A percentile compares a stretch with the other conserved stretches of the same genome.
Conservation (phyloP, 2,113 vertebrate species). For the Ifrita kowaldi region DNA sequence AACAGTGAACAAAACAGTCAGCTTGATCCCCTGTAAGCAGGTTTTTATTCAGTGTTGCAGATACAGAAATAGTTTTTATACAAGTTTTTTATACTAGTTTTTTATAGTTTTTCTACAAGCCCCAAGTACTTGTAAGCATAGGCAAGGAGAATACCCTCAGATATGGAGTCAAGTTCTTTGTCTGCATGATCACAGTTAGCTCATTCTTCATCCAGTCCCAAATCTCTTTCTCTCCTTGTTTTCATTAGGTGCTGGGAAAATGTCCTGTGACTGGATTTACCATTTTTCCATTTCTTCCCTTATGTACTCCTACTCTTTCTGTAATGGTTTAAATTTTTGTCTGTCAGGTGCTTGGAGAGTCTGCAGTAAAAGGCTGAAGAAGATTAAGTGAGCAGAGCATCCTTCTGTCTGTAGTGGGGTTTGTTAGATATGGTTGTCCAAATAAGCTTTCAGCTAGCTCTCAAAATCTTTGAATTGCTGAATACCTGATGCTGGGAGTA, state of each 20-base stretch:
- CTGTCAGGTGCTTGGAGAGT: neutral
- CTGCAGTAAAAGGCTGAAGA: neutral
- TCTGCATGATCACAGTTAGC: neutral
- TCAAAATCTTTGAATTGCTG: neutral
- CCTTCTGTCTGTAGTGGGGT: neutral
- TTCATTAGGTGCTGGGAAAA: neutral
- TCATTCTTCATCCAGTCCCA: neutral
- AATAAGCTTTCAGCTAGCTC: neutral
- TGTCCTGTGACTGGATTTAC: neutral
- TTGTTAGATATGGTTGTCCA: neutral
- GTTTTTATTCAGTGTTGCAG: neutral
- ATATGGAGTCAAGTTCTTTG: neutral
- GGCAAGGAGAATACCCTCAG: neutral
- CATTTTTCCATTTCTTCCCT: neutral
- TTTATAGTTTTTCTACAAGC: no score
- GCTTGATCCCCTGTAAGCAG: neutral
- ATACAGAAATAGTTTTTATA: neutral
- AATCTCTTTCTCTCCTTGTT: neutral
- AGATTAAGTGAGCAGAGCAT: neutral
- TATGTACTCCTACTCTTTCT: neutral
- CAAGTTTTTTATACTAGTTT: no score
- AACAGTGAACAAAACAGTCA: neutral
- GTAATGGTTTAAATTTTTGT: neutral
- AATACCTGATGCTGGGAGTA: neutral
- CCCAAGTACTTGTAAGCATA: neutral